Evolutionary conservation across 2,888 invertebrate species (phyloP), one percentile per base, ranked within the genome.

Genomic region (Philereme vetulata): DNA sequence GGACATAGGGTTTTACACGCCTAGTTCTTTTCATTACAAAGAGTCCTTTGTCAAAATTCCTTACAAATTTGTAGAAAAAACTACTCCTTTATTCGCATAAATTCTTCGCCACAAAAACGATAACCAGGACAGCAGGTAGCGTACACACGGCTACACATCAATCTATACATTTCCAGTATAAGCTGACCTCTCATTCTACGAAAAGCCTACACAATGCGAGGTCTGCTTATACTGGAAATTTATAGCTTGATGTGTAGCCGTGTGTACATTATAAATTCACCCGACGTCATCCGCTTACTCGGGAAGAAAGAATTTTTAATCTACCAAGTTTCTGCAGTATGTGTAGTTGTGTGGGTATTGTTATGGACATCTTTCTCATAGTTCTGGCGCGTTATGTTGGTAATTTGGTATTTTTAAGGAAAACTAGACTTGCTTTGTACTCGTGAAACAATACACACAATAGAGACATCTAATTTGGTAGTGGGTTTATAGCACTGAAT

Each of bases 251-350:
- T n/a, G n/a, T n/a, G n/a, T n/a, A n/a, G n/a, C n/a, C n/a, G n/a
- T n/a, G n/a, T n/a, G n/a, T n/a, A n/a, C 50, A 76, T 81, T 80
- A 81, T 74, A 74, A 76, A 81, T 81, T 81, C 78, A 68, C 60
- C 64, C 59, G 67, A 71, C 77, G 77, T 77, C 74, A 72, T 67
- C 73, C 71, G 67, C 70, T 72, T 69, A 62, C 67, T 71, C 68
- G 68, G 65, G 71, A 64, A 72, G 64, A 67, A 75, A 77, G 81
- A 83, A 84, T 83, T 79, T 84, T 83, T 83, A 84, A 83, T 84
- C 77, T 82, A 67, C 72, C 71, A 78, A 77, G 68, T 72, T 75
- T 71, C 60, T 64, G 56, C 67, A 74, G 62, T 66, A 67, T 66
- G 59, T 69, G 67, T 44, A 44, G 44, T 44, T 44, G 21, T 21